phyloP scores from a whole-genome alignment of 2,113 vertebrate species.

The Heterochromis multidens region DNA sequence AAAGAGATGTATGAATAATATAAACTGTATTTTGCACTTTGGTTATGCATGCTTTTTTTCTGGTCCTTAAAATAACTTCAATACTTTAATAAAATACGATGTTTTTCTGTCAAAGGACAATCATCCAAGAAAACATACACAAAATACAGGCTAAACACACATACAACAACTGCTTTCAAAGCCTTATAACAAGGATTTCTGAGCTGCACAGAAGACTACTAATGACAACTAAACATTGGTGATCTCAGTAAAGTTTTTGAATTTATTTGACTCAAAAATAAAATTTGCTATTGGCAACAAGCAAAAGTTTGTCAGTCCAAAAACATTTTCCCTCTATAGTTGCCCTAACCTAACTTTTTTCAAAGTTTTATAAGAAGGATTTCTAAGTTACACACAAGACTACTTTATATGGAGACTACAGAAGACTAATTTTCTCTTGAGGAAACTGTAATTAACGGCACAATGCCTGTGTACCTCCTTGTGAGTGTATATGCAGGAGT shows the following conservation, averaged over 20 bases:
- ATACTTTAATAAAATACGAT: too few relatives aligned
- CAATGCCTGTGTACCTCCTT: fast-evolving
- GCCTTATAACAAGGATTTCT: neutral
- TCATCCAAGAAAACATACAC: too few relatives aligned
- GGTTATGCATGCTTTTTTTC: neutral
- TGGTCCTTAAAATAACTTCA: neutral
- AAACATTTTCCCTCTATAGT: too few relatives aligned
- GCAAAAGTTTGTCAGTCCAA: too few relatives aligned
- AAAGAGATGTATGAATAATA: neutral
- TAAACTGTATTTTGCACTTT: neutral
- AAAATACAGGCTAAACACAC: neutral
- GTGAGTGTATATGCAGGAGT: neutral
- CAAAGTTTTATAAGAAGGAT: neutral
- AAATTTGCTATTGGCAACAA: too few relatives aligned
- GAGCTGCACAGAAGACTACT: fast-evolving
- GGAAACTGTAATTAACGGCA: neutral
- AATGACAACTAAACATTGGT: neutral
- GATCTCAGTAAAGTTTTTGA: neutral
- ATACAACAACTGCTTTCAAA: neutral
- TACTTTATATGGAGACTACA: neutral
- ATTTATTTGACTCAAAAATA: neutral
- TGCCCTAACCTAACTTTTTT: too few relatives aligned
- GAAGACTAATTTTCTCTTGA: fast-evolving
- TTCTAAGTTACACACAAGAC: neutral
- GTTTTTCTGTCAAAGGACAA: too few relatives aligned